Evolutionary conservation across 1,140 invertebrate species (phyloP).

Genomic region (Mizuhopecten yessoensis): DNA sequence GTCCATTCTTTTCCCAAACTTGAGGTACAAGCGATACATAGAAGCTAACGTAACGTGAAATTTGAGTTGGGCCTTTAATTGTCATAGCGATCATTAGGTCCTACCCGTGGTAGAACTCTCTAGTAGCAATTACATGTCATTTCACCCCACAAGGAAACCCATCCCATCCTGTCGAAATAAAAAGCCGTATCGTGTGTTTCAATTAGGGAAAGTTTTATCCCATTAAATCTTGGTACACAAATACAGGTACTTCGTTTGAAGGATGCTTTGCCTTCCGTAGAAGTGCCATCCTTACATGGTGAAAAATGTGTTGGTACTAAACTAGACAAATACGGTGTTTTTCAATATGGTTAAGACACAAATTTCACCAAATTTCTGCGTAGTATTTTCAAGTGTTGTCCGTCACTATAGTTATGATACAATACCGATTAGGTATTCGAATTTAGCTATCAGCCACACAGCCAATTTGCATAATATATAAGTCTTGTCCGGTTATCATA

Average conservation of each 20-base stretch:
- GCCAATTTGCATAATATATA: too few relatives aligned
- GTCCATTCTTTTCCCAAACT: slow-evolving; percentile 7
- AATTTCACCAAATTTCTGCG: too few relatives aligned
- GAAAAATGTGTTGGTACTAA: background rate
- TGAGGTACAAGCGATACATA: slow-evolving; percentile 38
- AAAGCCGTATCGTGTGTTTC: slow-evolving; percentile 8
- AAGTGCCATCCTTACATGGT: background rate
- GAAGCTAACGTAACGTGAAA: background rate
- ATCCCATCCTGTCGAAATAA: slow-evolving; percentile 26
- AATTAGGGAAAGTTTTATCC: slow-evolving; percentile 27
- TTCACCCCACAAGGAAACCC: background rate
- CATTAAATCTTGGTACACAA: background rate
- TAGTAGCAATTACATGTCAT: background rate
- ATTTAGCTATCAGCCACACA: too few relatives aligned
- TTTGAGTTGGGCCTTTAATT: background rate
- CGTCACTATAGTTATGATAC: too few relatives aligned
- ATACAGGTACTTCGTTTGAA: background rate
- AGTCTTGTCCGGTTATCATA: too few relatives aligned
- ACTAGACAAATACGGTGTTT: background rate
- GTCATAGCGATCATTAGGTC: background rate
- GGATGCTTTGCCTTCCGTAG: background rate
- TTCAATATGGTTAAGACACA: too few relatives aligned
- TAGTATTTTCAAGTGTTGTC: too few relatives aligned
- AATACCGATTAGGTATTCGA: too few relatives aligned
- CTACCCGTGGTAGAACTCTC: background rate